Evolutionary conservation across 2,888 invertebrate species (phyloP).

Genomic region (Tipula lateralis): DNA sequence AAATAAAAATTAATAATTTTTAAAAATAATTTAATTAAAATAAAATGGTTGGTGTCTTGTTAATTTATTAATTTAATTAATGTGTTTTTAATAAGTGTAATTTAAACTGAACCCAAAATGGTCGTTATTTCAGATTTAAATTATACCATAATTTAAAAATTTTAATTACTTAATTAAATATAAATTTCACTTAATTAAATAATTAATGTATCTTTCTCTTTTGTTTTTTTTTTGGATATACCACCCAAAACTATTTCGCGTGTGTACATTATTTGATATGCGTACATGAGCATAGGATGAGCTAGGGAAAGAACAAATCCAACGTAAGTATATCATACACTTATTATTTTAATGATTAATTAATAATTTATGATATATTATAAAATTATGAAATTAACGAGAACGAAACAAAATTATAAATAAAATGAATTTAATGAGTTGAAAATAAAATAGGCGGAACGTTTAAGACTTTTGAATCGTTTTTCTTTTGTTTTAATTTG

Average conservation of each 20-base stretch:
- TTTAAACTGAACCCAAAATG: neutral
- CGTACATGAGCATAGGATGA: constrained; percentile 60
- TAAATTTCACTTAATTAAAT: neutral
- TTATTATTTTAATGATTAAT: neutral
- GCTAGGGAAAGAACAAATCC: constrained; percentile 71
- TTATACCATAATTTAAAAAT: neutral
- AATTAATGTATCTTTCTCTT: too few species aligned
- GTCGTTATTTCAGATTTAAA: neutral
- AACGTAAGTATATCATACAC: constrained; percentile 56
- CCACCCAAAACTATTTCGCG: neutral
- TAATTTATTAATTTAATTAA: neutral
- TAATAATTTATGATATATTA: neutral
- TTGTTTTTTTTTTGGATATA: neutral
- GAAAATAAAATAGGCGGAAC: neutral
- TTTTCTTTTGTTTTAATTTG: neutral
- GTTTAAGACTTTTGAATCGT: neutral
- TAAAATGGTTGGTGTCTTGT: constrained; percentile 13
- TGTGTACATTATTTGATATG: neutral
- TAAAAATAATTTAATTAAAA: neutral
- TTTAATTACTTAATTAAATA: neutral
- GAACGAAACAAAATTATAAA: neutral
- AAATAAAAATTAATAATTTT: neutral
- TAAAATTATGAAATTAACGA: neutral
- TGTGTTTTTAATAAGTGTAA: neutral
- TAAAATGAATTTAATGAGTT: neutral